Percentiles rank a stretch among this genome's conserved stretches.
Conservation (phyloP, 2,113 vertebrate genomes). For the Talpa occidentalis region DNA sequence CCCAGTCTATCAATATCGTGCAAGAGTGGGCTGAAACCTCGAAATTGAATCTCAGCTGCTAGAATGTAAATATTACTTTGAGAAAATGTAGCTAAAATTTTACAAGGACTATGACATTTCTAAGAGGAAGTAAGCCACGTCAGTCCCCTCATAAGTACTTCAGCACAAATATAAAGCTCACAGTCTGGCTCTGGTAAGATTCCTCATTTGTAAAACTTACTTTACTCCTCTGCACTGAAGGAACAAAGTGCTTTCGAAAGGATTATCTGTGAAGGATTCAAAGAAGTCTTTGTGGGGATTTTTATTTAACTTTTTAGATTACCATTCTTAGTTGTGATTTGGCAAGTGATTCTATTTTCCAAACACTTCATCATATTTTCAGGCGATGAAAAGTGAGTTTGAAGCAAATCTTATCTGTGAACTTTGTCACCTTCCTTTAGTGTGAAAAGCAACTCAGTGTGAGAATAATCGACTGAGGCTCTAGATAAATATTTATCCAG, state of each 20-base stretch:
- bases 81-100: slow-evolving; percentile 44
- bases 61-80: slow-evolving; percentile 17
- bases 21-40: slow-evolving; percentile 1
- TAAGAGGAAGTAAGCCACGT: background rate
- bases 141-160: background rate
- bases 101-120: background rate
- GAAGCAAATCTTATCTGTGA: background rate
- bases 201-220: background rate
- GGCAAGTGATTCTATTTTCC: background rate
- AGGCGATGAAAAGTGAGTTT: background rate
- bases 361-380: background rate
- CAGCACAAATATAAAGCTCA: background rate
- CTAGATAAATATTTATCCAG: background rate
- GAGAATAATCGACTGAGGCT: background rate
- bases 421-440: slow-evolving; percentile 1
- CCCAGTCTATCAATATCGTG: background rate
- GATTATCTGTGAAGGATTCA: background rate
- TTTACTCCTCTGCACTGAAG: slow-evolving; percentile 15
- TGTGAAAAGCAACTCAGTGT: background rate
- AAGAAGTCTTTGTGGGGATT: background rate
- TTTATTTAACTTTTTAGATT: slow-evolving; percentile 34
- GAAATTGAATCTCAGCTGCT: background rate
- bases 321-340: background rate
- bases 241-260: background rate
- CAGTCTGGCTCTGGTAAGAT: background rate